A percentile compares a stretch with the other conserved stretches of the same genome.
phyloP scores from a whole-genome alignment of 2,888 invertebrate species.

The Poecilus cupreus region DNA sequence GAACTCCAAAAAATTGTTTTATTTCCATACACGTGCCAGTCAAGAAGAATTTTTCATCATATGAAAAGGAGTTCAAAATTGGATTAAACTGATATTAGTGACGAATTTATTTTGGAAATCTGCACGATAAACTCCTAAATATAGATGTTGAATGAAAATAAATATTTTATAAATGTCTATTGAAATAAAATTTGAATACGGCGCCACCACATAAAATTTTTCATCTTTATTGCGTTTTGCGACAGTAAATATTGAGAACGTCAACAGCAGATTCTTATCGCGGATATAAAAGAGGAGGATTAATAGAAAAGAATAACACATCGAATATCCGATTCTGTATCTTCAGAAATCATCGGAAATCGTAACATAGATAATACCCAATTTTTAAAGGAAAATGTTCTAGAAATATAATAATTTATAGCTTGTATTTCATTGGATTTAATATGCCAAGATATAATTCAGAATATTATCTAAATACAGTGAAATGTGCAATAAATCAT shows the following conservation, averaged over 20 bases:
- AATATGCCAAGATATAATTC: constrained; percentile 15
- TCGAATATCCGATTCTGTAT: neutral
- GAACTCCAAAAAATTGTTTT: too few relatives aligned
- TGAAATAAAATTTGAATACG: neutral
- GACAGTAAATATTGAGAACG: neutral
- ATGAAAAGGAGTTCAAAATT: too few relatives aligned
- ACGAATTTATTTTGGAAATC: too few relatives aligned
- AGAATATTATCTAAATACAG: neutral
- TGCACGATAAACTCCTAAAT: too few relatives aligned
- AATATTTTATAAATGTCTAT: too few relatives aligned
- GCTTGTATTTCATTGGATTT: neutral
- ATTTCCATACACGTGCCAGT: too few relatives aligned
- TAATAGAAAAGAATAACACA: neutral
- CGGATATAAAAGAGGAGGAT: neutral
- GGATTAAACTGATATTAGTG: too few relatives aligned
- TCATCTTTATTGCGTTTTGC: neutral
- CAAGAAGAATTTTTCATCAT: too few relatives aligned
- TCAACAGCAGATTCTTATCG: neutral
- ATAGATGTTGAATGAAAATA: too few relatives aligned
- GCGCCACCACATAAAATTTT: neutral
- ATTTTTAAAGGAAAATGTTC: neutral
- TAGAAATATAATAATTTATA: neutral
- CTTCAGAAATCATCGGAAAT: neutral
- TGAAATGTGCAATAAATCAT: neutral
- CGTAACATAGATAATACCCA: neutral